phyloP scores from a whole-genome alignment of 2,797 vertebrate species.

The Melanotaenia parkinsoni region DNA sequence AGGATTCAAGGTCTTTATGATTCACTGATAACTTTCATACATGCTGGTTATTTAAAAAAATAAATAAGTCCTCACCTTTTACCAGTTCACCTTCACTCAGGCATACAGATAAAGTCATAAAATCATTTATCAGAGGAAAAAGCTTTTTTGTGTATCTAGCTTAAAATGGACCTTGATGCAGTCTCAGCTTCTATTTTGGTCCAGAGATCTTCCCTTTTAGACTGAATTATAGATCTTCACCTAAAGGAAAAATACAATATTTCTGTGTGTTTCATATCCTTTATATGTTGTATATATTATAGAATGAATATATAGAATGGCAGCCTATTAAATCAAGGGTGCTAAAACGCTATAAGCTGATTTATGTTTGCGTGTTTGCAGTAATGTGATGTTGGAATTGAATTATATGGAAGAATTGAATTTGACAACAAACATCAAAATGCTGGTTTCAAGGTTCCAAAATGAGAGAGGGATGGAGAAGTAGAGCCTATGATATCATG shows the following conservation, averaged over 20 bases:
- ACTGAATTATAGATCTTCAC: constrained; percentile 56
- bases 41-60: constrained; percentile 6
- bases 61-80: constrained; percentile 3
- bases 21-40: constrained; percentile 29
- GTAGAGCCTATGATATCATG: too few relatives aligned
- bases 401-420: too few relatives aligned
- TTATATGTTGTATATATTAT: too few relatives aligned
- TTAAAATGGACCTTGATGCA: not conserved
- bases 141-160: constrained; percentile 38
- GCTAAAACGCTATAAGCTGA: too few relatives aligned
- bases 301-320: too few relatives aligned
- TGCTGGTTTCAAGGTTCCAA: too few relatives aligned
- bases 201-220: constrained; percentile 9
- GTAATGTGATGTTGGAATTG: too few relatives aligned
- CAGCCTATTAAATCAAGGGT: too few relatives aligned
- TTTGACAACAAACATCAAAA: too few relatives aligned
- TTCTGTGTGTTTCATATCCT: too few relatives aligned
- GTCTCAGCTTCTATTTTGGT: constrained; percentile 16
- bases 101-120: not conserved
- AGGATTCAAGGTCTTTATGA: constrained; percentile 36
- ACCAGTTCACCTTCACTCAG: not conserved
- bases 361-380: too few relatives aligned
- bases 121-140: constrained; percentile 35
- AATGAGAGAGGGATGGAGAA: too few relatives aligned
- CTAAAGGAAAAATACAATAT: constrained; percentile 8